These are phyloP conservation scores for Holothuria scabra DNA, from an alignment of 53 echinoderm and acorn worm genomes.

Conservation along the genomic window DNA sequence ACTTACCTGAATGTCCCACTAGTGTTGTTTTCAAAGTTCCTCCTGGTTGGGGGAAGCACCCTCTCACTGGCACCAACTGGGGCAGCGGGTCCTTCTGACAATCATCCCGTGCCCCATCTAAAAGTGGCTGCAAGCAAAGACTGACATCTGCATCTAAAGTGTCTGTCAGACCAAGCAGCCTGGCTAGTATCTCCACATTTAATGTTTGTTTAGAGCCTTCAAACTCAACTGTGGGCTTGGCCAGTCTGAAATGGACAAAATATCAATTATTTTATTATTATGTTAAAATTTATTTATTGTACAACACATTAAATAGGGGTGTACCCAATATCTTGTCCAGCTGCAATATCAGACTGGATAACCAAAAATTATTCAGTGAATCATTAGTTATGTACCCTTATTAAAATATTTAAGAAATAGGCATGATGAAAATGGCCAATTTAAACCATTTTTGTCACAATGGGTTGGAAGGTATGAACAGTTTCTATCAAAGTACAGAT, in stretches of 20 bases:
- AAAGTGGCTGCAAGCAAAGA: slow-evolving; percentile 55
- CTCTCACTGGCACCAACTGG: slow-evolving; percentile 70
- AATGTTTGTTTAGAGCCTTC: slow-evolving; percentile 68
- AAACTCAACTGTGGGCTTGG: slow-evolving; percentile 92
- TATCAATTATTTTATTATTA: too few species aligned
- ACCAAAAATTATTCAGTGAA: too few species aligned
- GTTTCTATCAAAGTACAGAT: too few species aligned
- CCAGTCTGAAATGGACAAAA: slow-evolving; percentile 65
- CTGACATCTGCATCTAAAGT: background rate
- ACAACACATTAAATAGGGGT: too few species aligned
- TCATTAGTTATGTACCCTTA: too few species aligned
- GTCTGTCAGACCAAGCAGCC: slow-evolving; percentile 51
- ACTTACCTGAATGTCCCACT: slow-evolving; percentile 84
- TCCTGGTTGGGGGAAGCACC: slow-evolving; percentile 93
- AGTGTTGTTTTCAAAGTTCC: slow-evolving; percentile 88
- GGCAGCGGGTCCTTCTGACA: slow-evolving; percentile 54
- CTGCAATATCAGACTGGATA: too few species aligned
- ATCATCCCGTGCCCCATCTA: slow-evolving; percentile 70
- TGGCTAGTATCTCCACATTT: slow-evolving; percentile 82
- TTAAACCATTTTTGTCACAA: too few species aligned
- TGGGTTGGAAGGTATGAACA: too few species aligned
- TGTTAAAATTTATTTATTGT: too few species aligned
- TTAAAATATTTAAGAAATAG: too few species aligned
- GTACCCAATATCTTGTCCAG: too few species aligned
- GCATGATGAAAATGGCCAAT: too few species aligned